These are phyloP conservation scores for Vulpes vulpes DNA, from an alignment of 2,113 vertebrate species.

Conservation along the genomic window DNA sequence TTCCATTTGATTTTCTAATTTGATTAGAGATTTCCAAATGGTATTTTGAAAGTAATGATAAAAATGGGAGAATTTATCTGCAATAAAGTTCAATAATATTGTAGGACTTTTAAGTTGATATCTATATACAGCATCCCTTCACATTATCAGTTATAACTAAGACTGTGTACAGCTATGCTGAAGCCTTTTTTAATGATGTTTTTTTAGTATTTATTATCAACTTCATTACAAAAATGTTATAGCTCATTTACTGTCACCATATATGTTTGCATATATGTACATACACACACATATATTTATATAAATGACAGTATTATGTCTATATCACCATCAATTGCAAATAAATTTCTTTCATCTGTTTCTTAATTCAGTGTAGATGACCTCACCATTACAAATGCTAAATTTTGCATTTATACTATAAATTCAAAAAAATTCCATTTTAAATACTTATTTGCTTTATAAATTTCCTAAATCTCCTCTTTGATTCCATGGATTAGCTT, in stretches of 20 bases:
- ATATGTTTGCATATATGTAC: background rate
- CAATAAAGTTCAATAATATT: background rate
- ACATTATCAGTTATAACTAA: background rate
- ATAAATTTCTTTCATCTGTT: background rate
- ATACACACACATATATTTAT: background rate
- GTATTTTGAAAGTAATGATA: no score
- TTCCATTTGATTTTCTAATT: background rate
- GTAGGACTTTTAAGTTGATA: background rate
- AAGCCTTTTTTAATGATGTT: background rate
- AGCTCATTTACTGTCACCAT: background rate
- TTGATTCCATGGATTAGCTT: background rate
- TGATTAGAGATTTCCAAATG: background rate
- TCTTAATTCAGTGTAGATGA: background rate
- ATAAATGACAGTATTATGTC: background rate
- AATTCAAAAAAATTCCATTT: background rate
- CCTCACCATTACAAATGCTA: background rate
- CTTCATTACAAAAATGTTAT: background rate
- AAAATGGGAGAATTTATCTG: background rate
- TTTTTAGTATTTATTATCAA: background rate
- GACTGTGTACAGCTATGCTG: background rate
- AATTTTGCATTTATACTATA: background rate
- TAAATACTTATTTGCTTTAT: background rate
- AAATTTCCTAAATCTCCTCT: background rate
- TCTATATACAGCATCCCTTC: rapidly evolving
- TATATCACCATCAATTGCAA: background rate